phyloP scores from a whole-genome alignment of 2,888 invertebrate species.

The Trichopoda pennipes region DNA sequence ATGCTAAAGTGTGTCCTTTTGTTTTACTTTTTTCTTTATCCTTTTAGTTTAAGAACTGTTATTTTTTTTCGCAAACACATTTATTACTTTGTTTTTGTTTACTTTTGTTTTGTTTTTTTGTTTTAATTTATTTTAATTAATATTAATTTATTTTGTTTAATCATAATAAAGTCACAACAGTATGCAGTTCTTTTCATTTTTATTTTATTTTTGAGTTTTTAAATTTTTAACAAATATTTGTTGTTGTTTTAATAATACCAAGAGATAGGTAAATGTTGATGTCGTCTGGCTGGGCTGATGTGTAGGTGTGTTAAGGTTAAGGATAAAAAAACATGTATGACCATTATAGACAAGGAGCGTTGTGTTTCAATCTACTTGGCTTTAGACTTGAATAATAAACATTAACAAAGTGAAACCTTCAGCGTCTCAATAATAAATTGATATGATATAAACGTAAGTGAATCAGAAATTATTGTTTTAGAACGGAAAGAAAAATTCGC shows the following conservation, averaged over 20 bases:
- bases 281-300: slow-evolving; percentile 18
- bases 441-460: too few species aligned
- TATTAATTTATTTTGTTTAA: slow-evolving; percentile 62
- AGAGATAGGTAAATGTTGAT: slow-evolving; percentile 45
- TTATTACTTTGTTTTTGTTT: slow-evolving; percentile 51
- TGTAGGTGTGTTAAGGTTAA: not conserved
- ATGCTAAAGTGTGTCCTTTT: slow-evolving; percentile 63
- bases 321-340: not conserved
- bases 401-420: too few species aligned
- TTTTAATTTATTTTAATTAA: slow-evolving; percentile 56
- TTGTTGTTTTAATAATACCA: slow-evolving; percentile 49
- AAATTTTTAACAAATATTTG: slow-evolving; percentile 26
- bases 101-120: slow-evolving; percentile 45
- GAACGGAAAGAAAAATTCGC: too few species aligned
- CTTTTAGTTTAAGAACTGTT: slow-evolving; percentile 60
- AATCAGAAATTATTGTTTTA: too few species aligned
- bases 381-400: too few species aligned
- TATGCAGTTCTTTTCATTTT: slow-evolving; percentile 70
- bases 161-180: slow-evolving; percentile 71
- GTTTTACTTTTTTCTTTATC: slow-evolving; percentile 40
- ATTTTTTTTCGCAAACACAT: slow-evolving; percentile 64
- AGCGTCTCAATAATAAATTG: too few species aligned
- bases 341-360: too few species aligned
- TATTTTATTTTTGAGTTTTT: slow-evolving; percentile 22
- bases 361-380: too few species aligned